phyloP scores from a whole-genome alignment of 2,797 vertebrate genomes.

The Sciurus carolinensis region DNA sequence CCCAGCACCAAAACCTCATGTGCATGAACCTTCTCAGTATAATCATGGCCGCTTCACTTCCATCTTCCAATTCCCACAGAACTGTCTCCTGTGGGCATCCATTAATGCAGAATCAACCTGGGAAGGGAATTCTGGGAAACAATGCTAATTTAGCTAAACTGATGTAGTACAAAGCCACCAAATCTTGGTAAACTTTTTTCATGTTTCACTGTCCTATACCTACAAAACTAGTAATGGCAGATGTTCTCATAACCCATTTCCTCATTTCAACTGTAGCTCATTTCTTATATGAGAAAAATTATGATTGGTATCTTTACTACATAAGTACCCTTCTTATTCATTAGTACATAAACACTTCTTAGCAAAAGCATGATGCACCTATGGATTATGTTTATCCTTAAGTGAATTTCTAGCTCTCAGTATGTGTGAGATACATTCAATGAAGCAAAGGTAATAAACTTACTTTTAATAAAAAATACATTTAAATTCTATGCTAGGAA shows the following conservation, averaged over 20 bases:
- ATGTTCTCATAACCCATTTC: background rate
- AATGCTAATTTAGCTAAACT: background rate
- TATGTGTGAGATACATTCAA: background rate
- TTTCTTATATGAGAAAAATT: constrained; percentile 21
- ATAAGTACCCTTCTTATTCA: background rate
- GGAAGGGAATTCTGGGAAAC: background rate
- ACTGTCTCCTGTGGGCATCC: background rate
- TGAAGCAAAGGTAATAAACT: background rate
- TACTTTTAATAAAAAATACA: constrained; percentile 14
- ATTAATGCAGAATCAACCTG: background rate
- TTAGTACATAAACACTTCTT: background rate
- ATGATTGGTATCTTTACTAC: background rate
- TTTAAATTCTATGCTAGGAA: constrained; percentile 34
- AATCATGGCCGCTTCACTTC: background rate
- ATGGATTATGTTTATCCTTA: background rate
- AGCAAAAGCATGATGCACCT: background rate
- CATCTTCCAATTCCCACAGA: background rate
- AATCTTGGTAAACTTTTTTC: background rate
- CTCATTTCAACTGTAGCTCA: background rate
- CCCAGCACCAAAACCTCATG: background rate
- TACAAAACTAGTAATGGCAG: background rate
- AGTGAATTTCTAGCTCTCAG: constrained; percentile 13
- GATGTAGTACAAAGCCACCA: background rate
- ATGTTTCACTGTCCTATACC: background rate
- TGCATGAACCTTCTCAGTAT: background rate